Percentiles rank a stretch among this genome's conserved stretches.
Evolutionary conservation across 2,113 vertebrate genomes (phyloP).

Genomic region (Plecotus auritus): DNA sequence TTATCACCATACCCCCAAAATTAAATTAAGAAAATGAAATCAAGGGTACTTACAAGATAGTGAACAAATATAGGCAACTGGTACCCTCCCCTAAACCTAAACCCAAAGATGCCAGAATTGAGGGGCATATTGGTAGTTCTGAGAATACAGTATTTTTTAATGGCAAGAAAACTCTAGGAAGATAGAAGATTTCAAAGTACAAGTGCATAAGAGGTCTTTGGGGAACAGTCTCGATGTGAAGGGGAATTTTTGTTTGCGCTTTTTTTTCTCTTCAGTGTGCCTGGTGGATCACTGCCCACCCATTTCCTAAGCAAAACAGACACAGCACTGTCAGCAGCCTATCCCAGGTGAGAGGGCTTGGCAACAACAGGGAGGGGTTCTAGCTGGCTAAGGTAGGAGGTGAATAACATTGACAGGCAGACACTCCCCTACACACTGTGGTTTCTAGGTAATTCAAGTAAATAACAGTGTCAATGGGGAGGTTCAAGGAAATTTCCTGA

Average conservation of each 20-base stretch:
- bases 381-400: not conserved
- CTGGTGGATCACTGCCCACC: not conserved
- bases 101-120: not conserved
- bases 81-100: not conserved
- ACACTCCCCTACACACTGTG: not conserved
- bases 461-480: not conserved
- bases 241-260: not conserved
- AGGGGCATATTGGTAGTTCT: not conserved
- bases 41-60: not conserved
- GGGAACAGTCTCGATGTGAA: not conserved
- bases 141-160: not conserved
- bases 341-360: not conserved
- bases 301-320: not conserved
- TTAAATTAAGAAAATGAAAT: constrained; percentile 22
- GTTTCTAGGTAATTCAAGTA: not conserved
- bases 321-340: not conserved
- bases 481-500: not conserved
- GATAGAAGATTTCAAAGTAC: not conserved
- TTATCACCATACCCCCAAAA: not conserved
- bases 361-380: not conserved
- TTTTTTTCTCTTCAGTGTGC: not conserved
- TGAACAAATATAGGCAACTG: not conserved
- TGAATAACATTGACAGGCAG: not conserved
- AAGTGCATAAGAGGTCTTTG: not conserved
- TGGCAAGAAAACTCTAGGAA: not conserved